phyloP scores from a whole-genome alignment of 2,797 vertebrate species.

The Otus scops region DNA sequence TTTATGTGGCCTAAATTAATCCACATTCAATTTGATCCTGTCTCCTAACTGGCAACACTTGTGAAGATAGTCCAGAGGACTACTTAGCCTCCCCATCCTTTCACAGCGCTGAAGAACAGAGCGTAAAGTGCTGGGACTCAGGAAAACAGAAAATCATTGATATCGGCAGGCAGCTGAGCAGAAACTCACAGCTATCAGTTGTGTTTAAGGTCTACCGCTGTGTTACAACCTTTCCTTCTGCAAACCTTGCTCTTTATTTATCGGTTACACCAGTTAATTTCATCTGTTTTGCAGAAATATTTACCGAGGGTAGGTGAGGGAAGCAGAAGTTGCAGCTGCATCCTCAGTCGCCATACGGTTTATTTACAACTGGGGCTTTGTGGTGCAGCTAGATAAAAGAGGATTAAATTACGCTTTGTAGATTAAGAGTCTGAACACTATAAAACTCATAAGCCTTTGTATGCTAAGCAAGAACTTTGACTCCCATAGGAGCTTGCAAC shows the following conservation, averaged over 20 bases:
- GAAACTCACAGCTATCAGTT: conserved; percentile 16
- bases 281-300: conserved; percentile 60
- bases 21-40: not conserved
- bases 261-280: conserved; percentile 10
- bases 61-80: not conserved
- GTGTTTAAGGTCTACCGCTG: conserved; percentile 30
- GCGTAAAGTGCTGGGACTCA: not conserved
- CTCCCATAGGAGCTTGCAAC: conserved; percentile 28
- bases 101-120: not conserved
- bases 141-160: not conserved
- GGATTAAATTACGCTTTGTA: conserved; percentile 74
- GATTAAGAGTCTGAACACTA: conserved; percentile 71
- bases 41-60: not conserved
- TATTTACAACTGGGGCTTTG: conserved; percentile 64
- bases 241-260: not conserved
- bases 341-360: conserved; percentile 19
- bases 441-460: conserved; percentile 73
- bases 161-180: conserved; percentile 43
- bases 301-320: conserved; percentile 43
- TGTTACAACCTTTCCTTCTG: not conserved
- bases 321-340: conserved; percentile 42
- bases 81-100: not conserved
- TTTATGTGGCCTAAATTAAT: not conserved
- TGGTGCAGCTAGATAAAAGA: conserved; percentile 63
- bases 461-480: conserved; percentile 73